phyloP scores from a whole-genome alignment of 2,888 invertebrate genomes.

The Cephus nigrinus region DNA sequence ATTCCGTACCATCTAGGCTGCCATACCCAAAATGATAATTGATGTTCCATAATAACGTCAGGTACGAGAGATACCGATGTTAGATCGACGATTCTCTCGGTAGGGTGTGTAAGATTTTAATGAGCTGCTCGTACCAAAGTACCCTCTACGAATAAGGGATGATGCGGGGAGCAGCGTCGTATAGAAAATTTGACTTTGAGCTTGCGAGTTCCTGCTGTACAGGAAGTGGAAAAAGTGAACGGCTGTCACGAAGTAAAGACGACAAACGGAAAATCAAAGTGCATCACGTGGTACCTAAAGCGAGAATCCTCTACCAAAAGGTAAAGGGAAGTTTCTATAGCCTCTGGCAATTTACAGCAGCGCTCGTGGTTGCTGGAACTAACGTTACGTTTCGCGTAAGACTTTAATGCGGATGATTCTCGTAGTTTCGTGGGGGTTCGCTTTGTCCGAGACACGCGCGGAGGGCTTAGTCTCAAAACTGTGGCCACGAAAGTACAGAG shows the following conservation, averaged over 20 bases:
- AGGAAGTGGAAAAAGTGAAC: neutral
- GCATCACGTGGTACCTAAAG: neutral
- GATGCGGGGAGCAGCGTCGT: neutral
- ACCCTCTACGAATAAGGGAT: neutral
- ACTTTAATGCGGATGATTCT: neutral
- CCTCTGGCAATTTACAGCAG: neutral
- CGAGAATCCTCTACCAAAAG: neutral
- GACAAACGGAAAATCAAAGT: neutral
- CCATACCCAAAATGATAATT: neutral
- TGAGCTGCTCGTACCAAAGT: neutral
- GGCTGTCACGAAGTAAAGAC: neutral
- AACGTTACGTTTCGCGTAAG: neutral
- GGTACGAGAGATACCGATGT: neutral
- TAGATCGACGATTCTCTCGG: neutral
- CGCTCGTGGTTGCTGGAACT: neutral
- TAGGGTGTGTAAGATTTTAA: neutral
- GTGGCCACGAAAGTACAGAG: neutral
- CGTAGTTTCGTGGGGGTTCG: neutral
- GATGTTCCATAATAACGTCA: neutral
- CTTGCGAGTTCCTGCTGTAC: neutral
- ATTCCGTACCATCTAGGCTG: neutral
- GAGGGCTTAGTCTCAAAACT: neutral
- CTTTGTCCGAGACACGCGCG: neutral
- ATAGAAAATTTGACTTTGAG: neutral
- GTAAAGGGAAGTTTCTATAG: neutral